phyloP scores from a whole-genome alignment of 2,113 vertebrate species.

The Anthoscopus minutus region DNA sequence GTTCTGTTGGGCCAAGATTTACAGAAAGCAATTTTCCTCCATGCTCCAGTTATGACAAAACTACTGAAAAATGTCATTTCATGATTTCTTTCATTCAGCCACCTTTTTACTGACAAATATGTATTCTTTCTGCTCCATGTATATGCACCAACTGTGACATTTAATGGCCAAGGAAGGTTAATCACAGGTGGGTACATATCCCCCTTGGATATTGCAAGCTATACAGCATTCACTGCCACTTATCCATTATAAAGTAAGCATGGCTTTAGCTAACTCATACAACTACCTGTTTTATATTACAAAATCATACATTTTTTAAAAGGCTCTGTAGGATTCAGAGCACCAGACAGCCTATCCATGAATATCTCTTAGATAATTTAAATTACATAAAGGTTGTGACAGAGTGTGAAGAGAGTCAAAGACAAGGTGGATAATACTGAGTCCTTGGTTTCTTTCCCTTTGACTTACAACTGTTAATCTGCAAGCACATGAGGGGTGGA shows the following conservation, averaged over 20 bases:
- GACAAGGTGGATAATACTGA: background rate
- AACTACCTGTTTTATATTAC: slow-evolving; percentile 4
- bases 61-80: slow-evolving; percentile 75
- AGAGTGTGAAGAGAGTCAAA: background rate
- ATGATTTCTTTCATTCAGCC: slow-evolving; percentile 68
- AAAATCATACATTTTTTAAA: slow-evolving; percentile 31
- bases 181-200: slow-evolving; percentile 52
- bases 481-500: background rate
- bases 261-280: background rate
- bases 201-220: slow-evolving; percentile 10
- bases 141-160: slow-evolving; percentile 63
- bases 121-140: slow-evolving; percentile 57
- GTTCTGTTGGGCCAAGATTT: slow-evolving; percentile 75
- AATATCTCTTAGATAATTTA: background rate
- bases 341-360: background rate
- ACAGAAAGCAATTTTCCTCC: slow-evolving; percentile 78
- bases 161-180: slow-evolving; percentile 69
- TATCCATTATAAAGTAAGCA: background rate
- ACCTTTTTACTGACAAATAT: slow-evolving; percentile 64
- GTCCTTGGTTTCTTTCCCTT: background rate
- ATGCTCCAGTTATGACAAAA: slow-evolving; percentile 69
- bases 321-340: background rate
- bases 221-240: background rate
- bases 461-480: background rate
- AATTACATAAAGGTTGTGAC: background rate